Evolutionary conservation across 2,113 vertebrate genomes (phyloP).

Genomic region (Chaenogobius annularis): DNA sequence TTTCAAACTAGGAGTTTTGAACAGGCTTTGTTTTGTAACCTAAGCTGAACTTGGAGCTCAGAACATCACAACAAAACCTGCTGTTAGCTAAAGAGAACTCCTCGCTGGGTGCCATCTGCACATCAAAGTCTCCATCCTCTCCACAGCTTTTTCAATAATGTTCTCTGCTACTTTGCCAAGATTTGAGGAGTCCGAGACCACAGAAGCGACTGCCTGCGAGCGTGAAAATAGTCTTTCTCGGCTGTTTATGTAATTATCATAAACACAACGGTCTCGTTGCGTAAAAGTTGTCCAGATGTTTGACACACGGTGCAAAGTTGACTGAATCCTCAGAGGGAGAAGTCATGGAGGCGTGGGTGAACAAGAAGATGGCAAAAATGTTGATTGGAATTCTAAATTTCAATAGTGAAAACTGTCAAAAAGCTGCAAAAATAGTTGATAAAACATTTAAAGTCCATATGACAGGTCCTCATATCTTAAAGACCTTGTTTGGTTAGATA

Average conservation of each 20-base stretch:
- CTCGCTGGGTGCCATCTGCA: conserved; percentile 47
- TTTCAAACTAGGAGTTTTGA: conserved; percentile 39
- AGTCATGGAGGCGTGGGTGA: conserved; percentile 4
- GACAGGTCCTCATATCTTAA: too few species aligned
- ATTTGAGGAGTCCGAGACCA: conserved; percentile 20
- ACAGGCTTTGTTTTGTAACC: conserved; percentile 55
- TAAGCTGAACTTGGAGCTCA: conserved; percentile 48
- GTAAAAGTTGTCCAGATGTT: conserved; percentile 49
- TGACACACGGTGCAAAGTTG: conserved; percentile 31
- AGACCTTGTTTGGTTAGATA: too few species aligned
- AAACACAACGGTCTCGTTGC: conserved; percentile 25
- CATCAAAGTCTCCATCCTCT: conserved; percentile 47
- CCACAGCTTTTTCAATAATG: conserved; percentile 30
- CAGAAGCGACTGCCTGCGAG: conserved; percentile 21
- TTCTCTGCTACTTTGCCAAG: conserved; percentile 35
- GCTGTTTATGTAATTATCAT: conserved; percentile 42
- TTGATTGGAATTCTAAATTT: too few species aligned
- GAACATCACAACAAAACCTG: conserved; percentile 58
- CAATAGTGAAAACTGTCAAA: too few species aligned
- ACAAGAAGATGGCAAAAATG: background rate
- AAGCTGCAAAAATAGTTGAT: too few species aligned
- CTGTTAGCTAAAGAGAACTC: conserved; percentile 35
- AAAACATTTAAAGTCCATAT: too few species aligned
- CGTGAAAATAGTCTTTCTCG: conserved; percentile 40
- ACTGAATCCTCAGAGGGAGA: conserved; percentile 49